phyloP scores from a whole-genome alignment of 2,113 vertebrate species.

The Lanius collurio region DNA sequence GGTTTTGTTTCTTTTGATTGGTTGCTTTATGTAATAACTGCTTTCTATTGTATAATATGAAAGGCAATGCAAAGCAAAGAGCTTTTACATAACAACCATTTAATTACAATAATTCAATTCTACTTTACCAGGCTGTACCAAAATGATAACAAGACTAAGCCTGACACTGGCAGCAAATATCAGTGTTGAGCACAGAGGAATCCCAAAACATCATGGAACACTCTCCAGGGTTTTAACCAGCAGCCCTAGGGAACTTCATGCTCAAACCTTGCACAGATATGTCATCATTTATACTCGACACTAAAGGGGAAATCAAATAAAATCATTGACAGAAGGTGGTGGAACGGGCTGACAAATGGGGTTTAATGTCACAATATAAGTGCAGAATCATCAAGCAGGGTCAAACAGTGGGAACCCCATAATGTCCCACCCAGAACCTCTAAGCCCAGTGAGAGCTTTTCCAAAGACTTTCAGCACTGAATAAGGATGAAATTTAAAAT shows the following conservation, averaged over 20 bases:
- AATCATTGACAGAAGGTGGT: not conserved
- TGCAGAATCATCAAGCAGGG: not conserved
- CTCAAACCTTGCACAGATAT: not conserved
- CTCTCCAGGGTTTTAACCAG: not conserved
- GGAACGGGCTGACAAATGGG: not conserved
- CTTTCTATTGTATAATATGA: slow-evolving; percentile 33
- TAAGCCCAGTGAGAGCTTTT: not conserved
- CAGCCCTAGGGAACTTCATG: not conserved
- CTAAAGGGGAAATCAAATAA: not conserved
- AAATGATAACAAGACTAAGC: not conserved
- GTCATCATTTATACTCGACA: not conserved
- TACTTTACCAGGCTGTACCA: not conserved
- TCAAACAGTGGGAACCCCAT: not conserved
- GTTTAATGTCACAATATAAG: not conserved
- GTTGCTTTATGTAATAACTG: slow-evolving; percentile 3
- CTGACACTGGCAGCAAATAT: not conserved
- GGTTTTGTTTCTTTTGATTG: slow-evolving; percentile 19
- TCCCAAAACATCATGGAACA: not conserved
- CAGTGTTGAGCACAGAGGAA: not conserved
- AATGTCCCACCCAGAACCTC: not conserved
- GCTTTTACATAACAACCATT: slow-evolving; percentile 15
- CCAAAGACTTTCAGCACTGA: not conserved
- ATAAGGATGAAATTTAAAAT: not conserved
- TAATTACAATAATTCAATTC: slow-evolving; percentile 39
- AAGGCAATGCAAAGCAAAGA: not conserved